A percentile compares a stretch with the other conserved stretches of the same genome.
phyloP scores from a whole-genome alignment of 1,140 invertebrate genomes.

The Heliconius nattereri region DNA sequence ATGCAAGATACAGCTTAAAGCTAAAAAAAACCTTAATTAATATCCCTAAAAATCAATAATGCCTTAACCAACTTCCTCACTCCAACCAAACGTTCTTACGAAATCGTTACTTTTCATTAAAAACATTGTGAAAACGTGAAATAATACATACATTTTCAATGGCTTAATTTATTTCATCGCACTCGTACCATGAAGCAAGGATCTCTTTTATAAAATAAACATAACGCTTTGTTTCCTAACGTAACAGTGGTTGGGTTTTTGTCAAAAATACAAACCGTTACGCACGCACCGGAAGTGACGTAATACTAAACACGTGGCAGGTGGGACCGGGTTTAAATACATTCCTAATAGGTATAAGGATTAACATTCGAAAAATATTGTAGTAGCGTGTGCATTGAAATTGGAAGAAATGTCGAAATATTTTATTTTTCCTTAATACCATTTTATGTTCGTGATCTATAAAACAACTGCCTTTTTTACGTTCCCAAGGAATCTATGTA shows the following conservation, averaged over 20 bases:
- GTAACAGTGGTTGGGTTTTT: conserved; percentile 29
- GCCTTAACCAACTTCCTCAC: neutral
- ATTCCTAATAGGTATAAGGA: neutral
- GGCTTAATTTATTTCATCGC: conserved; percentile 18
- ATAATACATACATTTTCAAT: conserved; percentile 12
- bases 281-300: conserved; percentile 26
- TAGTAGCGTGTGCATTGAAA: neutral
- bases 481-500: no score
- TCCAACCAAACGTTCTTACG: neutral
- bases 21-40: no score
- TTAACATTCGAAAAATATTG: neutral
- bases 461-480: no score
- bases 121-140: neutral
- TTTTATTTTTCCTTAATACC: no score
- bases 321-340: neutral
- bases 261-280: conserved; percentile 29
- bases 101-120: neutral
- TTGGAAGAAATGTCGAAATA: neutral
- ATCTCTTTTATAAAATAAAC: conserved; percentile 27
- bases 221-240: conserved; percentile 25
- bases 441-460: no score
- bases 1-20: no score
- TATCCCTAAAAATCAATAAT: no score
- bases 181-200: conserved; percentile 4
- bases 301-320: neutral